Conservation (phyloP, 92 coral and sea anemone species). For the Siderastrea radians region DNA sequence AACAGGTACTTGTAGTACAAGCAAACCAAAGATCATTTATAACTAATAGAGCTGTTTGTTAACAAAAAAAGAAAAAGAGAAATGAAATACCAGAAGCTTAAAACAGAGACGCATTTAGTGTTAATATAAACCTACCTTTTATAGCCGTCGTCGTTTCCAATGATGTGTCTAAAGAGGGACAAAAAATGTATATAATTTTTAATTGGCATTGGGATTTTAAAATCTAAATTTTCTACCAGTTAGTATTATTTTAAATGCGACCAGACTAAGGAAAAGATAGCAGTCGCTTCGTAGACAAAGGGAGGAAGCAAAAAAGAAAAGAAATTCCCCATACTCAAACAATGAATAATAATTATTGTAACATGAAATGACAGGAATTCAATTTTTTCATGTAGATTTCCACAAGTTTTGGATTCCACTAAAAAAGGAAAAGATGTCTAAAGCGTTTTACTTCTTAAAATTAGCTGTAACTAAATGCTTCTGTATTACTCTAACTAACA, state of each 20-base stretch:
- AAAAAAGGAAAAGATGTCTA: background rate
- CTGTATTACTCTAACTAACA: slow-evolving; percentile 11
- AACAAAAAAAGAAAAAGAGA: slow-evolving; percentile 1
- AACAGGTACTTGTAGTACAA: slow-evolving; percentile 40
- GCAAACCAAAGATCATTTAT: slow-evolving; percentile 21
- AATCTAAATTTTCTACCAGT: too few species aligned
- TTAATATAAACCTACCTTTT: slow-evolving; percentile 27
- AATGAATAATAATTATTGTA: background rate
- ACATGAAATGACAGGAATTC: slow-evolving; percentile 33
- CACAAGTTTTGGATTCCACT: background rate
- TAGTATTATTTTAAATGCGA: background rate
- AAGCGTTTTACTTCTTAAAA: background rate
- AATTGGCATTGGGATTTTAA: background rate
- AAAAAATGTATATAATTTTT: background rate
- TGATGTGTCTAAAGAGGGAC: background rate
- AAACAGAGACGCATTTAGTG: background rate
- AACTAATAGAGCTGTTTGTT: slow-evolving; percentile 35
- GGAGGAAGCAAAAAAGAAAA: background rate
- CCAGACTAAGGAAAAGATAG: background rate
- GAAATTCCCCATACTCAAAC: background rate
- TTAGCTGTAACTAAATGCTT: background rate
- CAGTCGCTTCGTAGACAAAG: background rate
- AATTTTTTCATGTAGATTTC: background rate
- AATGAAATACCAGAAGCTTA: background rate
- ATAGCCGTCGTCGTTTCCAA: slow-evolving; percentile 17